These are phyloP conservation scores for Coluber constrictor DNA, from an alignment of 2,797 vertebrate species.

Conservation along the genomic window DNA sequence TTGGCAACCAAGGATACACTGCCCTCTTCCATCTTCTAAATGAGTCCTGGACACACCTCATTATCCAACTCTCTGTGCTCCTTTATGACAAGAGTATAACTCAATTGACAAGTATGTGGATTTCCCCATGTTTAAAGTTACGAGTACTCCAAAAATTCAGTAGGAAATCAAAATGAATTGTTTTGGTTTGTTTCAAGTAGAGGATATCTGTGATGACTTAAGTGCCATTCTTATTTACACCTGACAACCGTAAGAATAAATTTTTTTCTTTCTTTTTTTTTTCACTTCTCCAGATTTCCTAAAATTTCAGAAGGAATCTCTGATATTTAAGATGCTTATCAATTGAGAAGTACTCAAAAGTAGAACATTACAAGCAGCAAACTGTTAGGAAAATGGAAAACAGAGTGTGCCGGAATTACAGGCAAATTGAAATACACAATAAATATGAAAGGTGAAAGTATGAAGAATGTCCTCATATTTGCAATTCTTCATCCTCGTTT, in stretches of 20 bases:
- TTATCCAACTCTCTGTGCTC: neutral
- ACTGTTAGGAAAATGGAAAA: neutral
- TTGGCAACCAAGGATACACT: neutral
- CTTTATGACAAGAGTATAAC: neutral
- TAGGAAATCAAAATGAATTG: neutral
- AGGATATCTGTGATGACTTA: neutral
- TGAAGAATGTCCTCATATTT: neutral
- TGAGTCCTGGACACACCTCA: neutral
- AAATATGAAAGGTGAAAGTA: constrained; percentile 23
- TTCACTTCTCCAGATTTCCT: neutral
- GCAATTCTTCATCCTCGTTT: neutral
- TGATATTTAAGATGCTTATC: neutral
- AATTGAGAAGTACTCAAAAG: constrained; percentile 18
- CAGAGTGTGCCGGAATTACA: constrained; percentile 14
- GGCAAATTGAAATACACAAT: neutral
- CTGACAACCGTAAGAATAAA: neutral
- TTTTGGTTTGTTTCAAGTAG: neutral
- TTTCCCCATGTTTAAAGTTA: neutral
- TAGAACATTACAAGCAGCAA: constrained; percentile 18
- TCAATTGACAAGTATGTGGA: neutral
- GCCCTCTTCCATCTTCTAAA: neutral
- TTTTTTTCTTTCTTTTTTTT: too few relatives aligned
- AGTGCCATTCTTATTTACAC: neutral
- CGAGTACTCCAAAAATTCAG: neutral
- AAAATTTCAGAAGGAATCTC: neutral